Conservation (phyloP, 2,888 invertebrate genomes). For the Dermolepida albohirtum region DNA sequence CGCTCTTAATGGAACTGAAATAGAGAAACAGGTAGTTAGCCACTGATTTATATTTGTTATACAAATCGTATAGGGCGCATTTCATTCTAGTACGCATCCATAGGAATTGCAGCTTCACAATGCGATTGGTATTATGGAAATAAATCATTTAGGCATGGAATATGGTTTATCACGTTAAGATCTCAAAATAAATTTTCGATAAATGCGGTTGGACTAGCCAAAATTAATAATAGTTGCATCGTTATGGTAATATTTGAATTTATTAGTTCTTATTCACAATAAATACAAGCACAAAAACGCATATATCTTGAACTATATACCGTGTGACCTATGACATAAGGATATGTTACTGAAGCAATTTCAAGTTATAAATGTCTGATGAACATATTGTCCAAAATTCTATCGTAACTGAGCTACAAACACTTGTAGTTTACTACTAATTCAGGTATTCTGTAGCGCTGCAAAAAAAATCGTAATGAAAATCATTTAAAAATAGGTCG, state of each 20-base stretch:
- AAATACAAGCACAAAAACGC: too few relatives aligned
- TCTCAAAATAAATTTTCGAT: constrained; percentile 40
- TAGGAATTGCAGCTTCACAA: constrained; percentile 40
- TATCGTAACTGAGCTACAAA: too few relatives aligned
- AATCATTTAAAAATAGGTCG: too few relatives aligned
- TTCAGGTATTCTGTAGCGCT: too few relatives aligned
- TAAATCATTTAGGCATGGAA: constrained; percentile 29
- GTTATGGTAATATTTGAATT: constrained; percentile 37
- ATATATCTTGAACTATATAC: too few relatives aligned
- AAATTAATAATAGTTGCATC: constrained; percentile 43
- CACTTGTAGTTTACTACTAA: too few relatives aligned
- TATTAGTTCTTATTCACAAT: not conserved
- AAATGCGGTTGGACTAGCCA: constrained; percentile 39
- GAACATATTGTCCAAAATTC: too few relatives aligned
- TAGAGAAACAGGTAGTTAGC: constrained; percentile 29
- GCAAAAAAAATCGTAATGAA: too few relatives aligned
- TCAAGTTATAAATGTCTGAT: too few relatives aligned
- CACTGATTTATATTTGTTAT: not conserved
- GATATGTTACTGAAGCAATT: too few relatives aligned
- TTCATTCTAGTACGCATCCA: constrained; percentile 39
- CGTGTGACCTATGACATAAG: too few relatives aligned
- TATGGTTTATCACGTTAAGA: constrained; percentile 40
- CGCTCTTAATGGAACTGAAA: constrained; percentile 36
- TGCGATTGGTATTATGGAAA: constrained; percentile 44
- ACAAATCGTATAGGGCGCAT: not conserved